Percentiles rank a stretch among this genome's conserved stretches.
Conservation (phyloP, 2,888 invertebrate genomes). For the Polydrusus cervinus region DNA sequence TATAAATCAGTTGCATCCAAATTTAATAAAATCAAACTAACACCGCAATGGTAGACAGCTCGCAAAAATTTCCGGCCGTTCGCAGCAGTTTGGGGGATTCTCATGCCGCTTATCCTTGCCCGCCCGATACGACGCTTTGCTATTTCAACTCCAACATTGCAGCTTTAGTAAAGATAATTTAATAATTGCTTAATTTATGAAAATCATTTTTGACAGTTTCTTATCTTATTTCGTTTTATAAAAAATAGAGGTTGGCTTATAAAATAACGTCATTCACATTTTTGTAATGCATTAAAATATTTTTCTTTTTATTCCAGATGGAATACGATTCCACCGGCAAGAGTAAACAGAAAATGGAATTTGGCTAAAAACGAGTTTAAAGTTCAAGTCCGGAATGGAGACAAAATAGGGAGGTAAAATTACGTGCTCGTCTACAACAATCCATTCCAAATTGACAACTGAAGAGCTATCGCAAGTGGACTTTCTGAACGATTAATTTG, state of each 20-base stretch:
- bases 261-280: neutral
- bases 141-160: too few relatives aligned
- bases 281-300: neutral
- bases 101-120: too few relatives aligned
- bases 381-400: slow-evolving; percentile 13
- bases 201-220: too few relatives aligned
- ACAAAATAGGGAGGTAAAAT: slow-evolving; percentile 19
- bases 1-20: too few relatives aligned
- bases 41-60: too few relatives aligned
- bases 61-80: too few relatives aligned
- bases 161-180: too few relatives aligned
- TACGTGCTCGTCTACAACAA: neutral
- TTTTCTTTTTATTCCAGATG: slow-evolving; percentile 39
- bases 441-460: neutral
- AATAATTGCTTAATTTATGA: too few relatives aligned
- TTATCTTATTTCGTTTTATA: too few relatives aligned
- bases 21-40: too few relatives aligned
- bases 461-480: neutral
- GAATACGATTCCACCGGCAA: neutral
- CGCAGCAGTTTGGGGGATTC: too few relatives aligned
- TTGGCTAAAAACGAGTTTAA: slow-evolving; percentile 25
- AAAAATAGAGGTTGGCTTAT: neutral
- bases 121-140: too few relatives aligned
- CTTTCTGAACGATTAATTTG: slow-evolving; percentile 11
- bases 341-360: slow-evolving; percentile 34